phyloP scores from a whole-genome alignment of 2,113 vertebrate genomes.

The Malaclemys terrapin region DNA sequence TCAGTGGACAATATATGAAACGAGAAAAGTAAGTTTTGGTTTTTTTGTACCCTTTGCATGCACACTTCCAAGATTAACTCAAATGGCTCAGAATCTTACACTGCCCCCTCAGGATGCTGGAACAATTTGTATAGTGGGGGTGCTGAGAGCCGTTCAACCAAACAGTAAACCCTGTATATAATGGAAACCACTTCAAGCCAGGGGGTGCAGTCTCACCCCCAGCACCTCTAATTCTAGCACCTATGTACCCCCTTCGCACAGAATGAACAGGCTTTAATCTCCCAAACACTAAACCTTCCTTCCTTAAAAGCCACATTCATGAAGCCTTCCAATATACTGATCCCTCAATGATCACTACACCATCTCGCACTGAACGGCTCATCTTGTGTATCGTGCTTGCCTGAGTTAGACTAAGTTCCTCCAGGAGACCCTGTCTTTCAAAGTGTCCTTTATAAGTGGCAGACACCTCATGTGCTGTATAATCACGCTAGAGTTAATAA shows the following conservation, averaged over 20 bases:
- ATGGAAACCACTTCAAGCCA: too few species aligned
- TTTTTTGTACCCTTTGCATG: not conserved
- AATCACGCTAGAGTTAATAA: not conserved
- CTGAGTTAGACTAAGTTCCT: too few species aligned
- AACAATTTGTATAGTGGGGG: too few species aligned
- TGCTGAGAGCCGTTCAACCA: too few species aligned
- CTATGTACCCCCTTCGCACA: not conserved
- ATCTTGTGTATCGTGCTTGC: not conserved
- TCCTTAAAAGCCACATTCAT: not conserved
- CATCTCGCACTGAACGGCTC: not conserved
- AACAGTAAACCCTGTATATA: too few species aligned
- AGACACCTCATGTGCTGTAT: fast-evolving
- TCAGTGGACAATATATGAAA: not conserved
- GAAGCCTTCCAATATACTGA: not conserved
- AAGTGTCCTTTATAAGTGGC: not conserved
- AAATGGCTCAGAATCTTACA: not conserved
- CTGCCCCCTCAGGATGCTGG: too few species aligned
- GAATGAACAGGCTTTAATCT: not conserved
- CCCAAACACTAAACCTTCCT: not conserved
- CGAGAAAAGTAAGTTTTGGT: too few species aligned
- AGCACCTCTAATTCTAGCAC: too few species aligned
- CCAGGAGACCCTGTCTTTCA: not conserved
- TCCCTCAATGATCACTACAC: not conserved
- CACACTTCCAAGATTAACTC: not conserved
- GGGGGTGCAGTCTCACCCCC: too few species aligned